These are phyloP conservation scores for Brassicogethes aeneus DNA, from an alignment of 2,888 invertebrate genomes.

Conservation along the genomic window DNA sequence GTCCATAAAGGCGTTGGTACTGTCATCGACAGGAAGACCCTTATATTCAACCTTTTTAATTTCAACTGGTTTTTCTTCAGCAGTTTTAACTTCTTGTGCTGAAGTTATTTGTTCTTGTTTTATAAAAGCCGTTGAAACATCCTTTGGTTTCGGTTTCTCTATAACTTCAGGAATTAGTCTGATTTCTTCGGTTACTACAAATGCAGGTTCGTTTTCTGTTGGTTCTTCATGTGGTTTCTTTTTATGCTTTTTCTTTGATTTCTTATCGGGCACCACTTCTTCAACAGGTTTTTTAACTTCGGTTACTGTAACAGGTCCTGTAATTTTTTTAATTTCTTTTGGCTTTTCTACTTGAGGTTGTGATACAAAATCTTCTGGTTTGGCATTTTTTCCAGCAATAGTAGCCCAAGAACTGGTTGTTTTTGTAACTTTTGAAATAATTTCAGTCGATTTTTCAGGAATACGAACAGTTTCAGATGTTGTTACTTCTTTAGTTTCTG, in stretches of 20 bases:
- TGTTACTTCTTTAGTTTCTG: background rate
- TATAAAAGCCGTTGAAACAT: background rate
- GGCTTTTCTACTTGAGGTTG: background rate
- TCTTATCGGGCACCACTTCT: slow-evolving; percentile 12
- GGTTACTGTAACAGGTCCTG: background rate
- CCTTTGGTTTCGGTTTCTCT: slow-evolving; percentile 7
- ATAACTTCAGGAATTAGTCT: slow-evolving; percentile 17
- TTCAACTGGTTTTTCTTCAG: background rate
- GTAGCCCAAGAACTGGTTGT: background rate
- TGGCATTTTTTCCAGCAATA: slow-evolving; percentile 9
- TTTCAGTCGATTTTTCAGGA: no score
- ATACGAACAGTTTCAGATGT: background rate
- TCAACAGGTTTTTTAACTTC: slow-evolving; percentile 7
- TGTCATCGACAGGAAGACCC: slow-evolving; percentile 22
- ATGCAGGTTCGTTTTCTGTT: slow-evolving; percentile 15
- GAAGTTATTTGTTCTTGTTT: background rate
- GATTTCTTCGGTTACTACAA: slow-evolving; percentile 18
- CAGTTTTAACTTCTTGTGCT: background rate
- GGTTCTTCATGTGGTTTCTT: slow-evolving; percentile 15
- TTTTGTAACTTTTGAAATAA: background rate
- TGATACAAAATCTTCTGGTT: background rate
- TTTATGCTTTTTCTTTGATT: slow-evolving; percentile 20
- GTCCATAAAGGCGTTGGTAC: slow-evolving; percentile 13
- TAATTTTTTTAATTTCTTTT: slow-evolving; percentile 4
- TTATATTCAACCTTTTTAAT: slow-evolving; percentile 15